A percentile compares a stretch with the other conserved stretches of the same genome.
Conservation (phyloP, 2,113 vertebrate genomes). For the Noturus placidus region DNA sequence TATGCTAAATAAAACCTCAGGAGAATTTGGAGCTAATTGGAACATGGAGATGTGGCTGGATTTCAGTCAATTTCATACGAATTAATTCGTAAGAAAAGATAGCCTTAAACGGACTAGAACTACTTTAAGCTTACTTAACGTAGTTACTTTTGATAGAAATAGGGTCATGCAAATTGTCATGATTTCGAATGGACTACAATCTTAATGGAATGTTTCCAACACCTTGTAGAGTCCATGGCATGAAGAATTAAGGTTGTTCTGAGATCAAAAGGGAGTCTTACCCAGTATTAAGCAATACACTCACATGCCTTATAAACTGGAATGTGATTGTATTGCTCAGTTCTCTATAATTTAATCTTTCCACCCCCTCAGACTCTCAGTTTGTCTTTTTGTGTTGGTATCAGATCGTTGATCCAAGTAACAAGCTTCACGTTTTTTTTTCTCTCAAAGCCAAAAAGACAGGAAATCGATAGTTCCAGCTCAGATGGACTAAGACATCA, state of each 20-base stretch:
- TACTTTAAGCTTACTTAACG: neutral
- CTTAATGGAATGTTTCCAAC: neutral
- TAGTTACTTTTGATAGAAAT: neutral
- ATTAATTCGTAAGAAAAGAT: neutral
- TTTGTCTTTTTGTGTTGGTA: neutral
- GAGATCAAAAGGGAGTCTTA: neutral
- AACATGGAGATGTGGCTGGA: neutral
- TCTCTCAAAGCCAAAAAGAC: neutral
- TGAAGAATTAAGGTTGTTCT: neutral
- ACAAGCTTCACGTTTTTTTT: neutral
- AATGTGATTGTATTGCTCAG: neutral
- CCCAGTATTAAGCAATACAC: neutral
- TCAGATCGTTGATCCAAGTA: slow-evolving; percentile 10
- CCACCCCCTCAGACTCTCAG: neutral
- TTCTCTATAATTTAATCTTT: slow-evolving; percentile 1
- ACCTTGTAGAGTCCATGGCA: neutral
- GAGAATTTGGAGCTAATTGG: neutral
- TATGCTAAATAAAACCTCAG: neutral
- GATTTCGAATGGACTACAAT: neutral
- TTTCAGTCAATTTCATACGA: neutral
- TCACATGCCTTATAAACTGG: neutral
- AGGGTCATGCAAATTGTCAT: neutral
- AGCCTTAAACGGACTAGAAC: neutral
- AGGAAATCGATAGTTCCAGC: slow-evolving; percentile 1
- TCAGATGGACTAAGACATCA: neutral